A percentile compares a stretch with the other conserved stretches of the same genome.
These are phyloP conservation scores for Drosophila pegasa DNA, from an alignment of 2,888 invertebrate species.

Conservation along the genomic window DNA sequence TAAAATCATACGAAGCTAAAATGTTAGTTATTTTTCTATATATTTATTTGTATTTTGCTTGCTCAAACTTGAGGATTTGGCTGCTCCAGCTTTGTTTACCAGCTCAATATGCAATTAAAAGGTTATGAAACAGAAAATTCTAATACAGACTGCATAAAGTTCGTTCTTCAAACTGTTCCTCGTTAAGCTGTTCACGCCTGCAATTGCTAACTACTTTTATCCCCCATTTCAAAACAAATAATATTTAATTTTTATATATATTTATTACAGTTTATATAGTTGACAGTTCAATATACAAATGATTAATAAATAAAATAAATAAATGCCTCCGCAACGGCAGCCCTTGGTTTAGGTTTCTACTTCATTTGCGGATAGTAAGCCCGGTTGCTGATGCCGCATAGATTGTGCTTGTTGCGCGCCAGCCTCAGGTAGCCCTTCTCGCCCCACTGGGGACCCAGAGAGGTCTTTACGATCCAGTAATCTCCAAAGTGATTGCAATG, in stretches of 20 bases:
- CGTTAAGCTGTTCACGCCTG: no score
- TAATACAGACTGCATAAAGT: no score
- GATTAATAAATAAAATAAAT: neutral
- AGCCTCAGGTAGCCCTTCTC: conserved; percentile 35
- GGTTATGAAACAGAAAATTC: no score
- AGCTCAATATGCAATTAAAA: no score
- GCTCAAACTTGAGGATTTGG: no score
- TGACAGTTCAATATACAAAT: neutral
- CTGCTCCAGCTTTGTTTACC: no score
- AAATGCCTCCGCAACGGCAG: neutral
- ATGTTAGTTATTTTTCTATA: no score
- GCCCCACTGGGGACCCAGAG: conserved; percentile 18
- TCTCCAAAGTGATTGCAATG: conserved; percentile 17
- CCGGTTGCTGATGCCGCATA: conserved; percentile 40
- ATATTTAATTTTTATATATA: neutral
- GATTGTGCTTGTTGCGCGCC: conserved; percentile 37
- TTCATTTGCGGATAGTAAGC: conserved; percentile 16
- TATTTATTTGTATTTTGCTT: no score
- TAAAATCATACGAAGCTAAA: no score
- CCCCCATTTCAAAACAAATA: no score
- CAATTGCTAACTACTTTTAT: no score
- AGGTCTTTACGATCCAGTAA: conserved; percentile 41
- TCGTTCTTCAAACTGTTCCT: no score
- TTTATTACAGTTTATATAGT: neutral
- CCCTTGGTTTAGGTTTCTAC: neutral